Percentiles rank a stretch among this genome's conserved stretches.
Conservation (phyloP, 2,797 vertebrate genomes). For the Tenualosa thibaudeaui region DNA sequence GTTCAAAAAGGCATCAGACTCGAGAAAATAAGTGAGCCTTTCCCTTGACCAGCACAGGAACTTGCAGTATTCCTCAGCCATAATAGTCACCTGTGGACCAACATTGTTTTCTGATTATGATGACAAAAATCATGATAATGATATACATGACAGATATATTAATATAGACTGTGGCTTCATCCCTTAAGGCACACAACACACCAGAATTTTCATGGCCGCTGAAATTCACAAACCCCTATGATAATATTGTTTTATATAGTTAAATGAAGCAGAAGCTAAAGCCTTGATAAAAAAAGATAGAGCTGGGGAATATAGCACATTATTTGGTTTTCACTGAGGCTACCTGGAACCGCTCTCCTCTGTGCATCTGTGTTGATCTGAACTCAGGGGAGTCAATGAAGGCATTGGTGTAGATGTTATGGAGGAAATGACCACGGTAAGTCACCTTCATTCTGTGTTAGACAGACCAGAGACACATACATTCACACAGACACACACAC, state of each 20-base stretch:
- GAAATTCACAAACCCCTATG: no score
- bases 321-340: neutral
- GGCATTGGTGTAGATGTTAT: constrained; percentile 96
- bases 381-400: constrained; percentile 99
- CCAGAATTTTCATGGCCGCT: no score
- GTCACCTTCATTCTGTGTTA: constrained; percentile 95
- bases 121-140: no score
- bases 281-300: neutral
- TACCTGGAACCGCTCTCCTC: constrained; percentile 98
- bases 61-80: constrained; percentile 92
- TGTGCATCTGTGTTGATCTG: constrained; percentile 92
- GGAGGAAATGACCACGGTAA: constrained; percentile 95
- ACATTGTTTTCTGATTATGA: neutral
- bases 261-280: neutral
- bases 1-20: constrained; percentile 91
- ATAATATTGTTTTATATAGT: neutral
- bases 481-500: neutral
- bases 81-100: constrained; percentile 84
- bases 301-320: neutral
- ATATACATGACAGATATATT: no score
- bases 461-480: neutral
- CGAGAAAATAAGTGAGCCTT: constrained; percentile 92
- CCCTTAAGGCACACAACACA: no score
- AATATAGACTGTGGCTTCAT: no score
- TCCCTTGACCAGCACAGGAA: constrained; percentile 96